A percentile compares a stretch with the other conserved stretches of the same genome.
phyloP scores from a whole-genome alignment of 2,888 invertebrate genomes.

The Latrodectus hesperus region DNA sequence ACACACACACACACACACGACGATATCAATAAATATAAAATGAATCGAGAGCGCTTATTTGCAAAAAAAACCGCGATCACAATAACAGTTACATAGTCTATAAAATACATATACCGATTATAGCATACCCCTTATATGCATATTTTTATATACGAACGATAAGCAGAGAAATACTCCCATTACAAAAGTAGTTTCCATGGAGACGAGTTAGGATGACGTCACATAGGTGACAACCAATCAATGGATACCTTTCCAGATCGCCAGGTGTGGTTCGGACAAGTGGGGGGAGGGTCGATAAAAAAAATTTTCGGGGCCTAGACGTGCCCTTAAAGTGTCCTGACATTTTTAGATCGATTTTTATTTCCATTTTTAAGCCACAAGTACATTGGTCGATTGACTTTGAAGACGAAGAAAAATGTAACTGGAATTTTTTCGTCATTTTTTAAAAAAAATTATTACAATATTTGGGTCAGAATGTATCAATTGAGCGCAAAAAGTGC shows the following conservation, averaged over 20 bases:
- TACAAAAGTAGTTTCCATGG: conserved; percentile 61
- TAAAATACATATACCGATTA: no score
- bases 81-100: not conserved
- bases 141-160: conserved; percentile 9
- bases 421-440: not conserved
- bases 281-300: conserved; percentile 49
- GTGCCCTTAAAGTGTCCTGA: conserved; percentile 65
- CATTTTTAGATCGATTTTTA: conserved; percentile 59
- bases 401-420: conserved; percentile 8
- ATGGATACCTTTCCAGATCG: conserved; percentile 45
- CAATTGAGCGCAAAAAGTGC: no score
- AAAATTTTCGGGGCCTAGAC: conserved; percentile 52
- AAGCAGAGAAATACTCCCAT: conserved; percentile 18
- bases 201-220: conserved; percentile 60
- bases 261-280: conserved; percentile 67
- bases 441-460: not conserved
- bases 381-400: conserved; percentile 52
- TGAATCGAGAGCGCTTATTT: no score
- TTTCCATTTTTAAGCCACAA: conserved; percentile 58
- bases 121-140: no score
- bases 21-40: no score
- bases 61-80: not conserved
- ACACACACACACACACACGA: no score
- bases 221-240: conserved; percentile 63
- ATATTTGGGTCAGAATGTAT: not conserved